Evolutionary conservation across 2,888 invertebrate species (phyloP), one percentile per base, ranked within the genome.

Genomic region (Orthonevra nobilis): DNA sequence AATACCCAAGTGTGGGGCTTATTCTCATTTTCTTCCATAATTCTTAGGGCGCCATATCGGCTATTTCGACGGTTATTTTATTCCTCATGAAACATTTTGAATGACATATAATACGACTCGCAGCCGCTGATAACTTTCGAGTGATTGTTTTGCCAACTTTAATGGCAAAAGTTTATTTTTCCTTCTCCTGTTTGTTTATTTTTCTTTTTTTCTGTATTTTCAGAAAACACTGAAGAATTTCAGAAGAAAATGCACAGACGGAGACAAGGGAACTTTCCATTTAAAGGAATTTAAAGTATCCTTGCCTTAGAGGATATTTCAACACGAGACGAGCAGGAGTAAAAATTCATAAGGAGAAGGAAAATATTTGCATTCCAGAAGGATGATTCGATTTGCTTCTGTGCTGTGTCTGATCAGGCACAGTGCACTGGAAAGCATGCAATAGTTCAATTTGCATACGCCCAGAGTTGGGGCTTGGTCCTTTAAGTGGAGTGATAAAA

Each of bases 141-240:
- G 15, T 17, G 54, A 54, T 23, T 36, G 15, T 38, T 26, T 38
- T 26, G 5, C 40, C 68, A 85, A 85, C 85, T 84, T 86, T 85
- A 86, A 85, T 85, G 85, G 85, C 83, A 85, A 85, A 85, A 85
- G 83, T 85, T 85, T 84, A 82, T 82, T 84, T 84, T 84, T 60
- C 20, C 14, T 38, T 38, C 36, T 50, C 20, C 9, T 48, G 30
- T 20, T 2, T 10, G 5, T 42, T 9, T 15, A 2, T 9, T 1
- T 36, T 14, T 14, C 32, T 3, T 10, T n/a, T 34, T 34, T 34
- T 12, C 15, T 36, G 2, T 19, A n/a, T 10, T n/a, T 23, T 23
- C 5, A 5, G 3, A 23, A 15, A 40, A 46, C 14, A 14, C n/a
- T 12, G 26, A 28, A 10, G 28, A 20, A 52, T 3, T 23, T 5